Evolutionary conservation across 2,888 invertebrate genomes (phyloP).

Genomic region (Limulus polyphemus): DNA sequence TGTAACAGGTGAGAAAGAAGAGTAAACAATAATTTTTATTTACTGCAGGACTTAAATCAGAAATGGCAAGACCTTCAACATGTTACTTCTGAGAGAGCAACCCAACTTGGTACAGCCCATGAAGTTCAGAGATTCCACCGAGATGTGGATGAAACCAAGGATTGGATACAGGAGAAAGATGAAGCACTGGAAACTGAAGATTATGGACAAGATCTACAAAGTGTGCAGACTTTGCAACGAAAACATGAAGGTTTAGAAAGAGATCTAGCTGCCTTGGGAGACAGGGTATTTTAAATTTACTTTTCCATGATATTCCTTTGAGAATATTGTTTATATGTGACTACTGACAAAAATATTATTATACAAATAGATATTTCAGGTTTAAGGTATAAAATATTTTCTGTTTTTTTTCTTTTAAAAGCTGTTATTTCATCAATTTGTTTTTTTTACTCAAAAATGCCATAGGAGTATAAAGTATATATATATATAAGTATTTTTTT

Average conservation of each 20-base stretch:
- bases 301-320: no score
- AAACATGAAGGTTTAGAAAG: conserved; percentile 98
- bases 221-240: conserved; percentile 92
- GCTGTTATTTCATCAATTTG: no score
- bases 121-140: conserved; percentile 97
- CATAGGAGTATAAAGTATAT: no score
- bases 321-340: no score
- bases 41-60: conserved; percentile 63
- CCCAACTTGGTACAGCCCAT: conserved; percentile 91
- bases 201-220: conserved; percentile 85
- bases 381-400: no score
- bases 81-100: conserved; percentile 83
- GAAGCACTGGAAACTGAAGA: conserved; percentile 92
- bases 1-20: no score
- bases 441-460: no score
- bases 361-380: no score
- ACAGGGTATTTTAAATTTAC: conserved; percentile 49
- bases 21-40: background rate
- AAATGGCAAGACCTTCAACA: conserved; percentile 94
- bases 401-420: no score
- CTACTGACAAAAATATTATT: no score
- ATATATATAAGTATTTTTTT: no score
- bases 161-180: conserved; percentile 97
- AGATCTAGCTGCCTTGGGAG: conserved; percentile 93
- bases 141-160: conserved; percentile 48